These are phyloP conservation scores for Alviniconcha marisindica DNA, from an alignment of 1,140 invertebrate genomes.

Conservation along the genomic window DNA sequence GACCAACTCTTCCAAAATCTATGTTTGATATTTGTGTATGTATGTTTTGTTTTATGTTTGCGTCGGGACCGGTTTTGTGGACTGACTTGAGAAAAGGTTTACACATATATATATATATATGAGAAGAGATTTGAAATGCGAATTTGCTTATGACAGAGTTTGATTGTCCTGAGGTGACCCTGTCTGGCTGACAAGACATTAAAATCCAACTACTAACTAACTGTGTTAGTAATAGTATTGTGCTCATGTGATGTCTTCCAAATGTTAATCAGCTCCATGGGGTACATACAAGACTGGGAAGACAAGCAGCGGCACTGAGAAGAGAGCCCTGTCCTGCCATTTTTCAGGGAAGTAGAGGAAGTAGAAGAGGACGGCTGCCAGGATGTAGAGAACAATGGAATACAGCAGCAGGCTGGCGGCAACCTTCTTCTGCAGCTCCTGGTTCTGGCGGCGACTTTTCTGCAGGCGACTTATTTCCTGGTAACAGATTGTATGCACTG, in stretches of 20 bases:
- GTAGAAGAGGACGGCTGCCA: conserved; percentile 86
- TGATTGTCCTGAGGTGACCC: too few species aligned
- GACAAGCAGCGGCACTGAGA: conserved; percentile 84
- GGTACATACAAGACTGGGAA: conserved; percentile 89
- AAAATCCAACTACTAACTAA: too few species aligned
- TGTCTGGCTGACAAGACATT: background rate
- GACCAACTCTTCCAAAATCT: too few species aligned
- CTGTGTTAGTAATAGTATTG: too few species aligned
- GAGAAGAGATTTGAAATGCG: too few species aligned
- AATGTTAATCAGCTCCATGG: too few species aligned
- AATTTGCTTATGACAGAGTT: too few species aligned
- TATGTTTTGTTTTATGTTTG: too few species aligned
- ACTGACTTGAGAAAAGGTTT: too few species aligned
- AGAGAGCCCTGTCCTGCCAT: conserved; percentile 83
- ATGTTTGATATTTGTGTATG: too few species aligned
- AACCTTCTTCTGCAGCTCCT: conserved; percentile 87
- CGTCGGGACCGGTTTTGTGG: too few species aligned
- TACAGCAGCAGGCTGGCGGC: conserved; percentile 87
- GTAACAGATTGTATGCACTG: background rate
- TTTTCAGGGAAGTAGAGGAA: conserved; percentile 86
- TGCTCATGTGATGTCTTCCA: background rate
- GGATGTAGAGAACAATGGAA: conserved; percentile 87
- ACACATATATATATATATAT: too few species aligned
- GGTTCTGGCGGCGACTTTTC: conserved; percentile 86
- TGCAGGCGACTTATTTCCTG: conserved; percentile 89